Evolutionary conservation across 2,888 invertebrate genomes (phyloP).

Genomic region (Chrysotoxum bicinctum): DNA sequence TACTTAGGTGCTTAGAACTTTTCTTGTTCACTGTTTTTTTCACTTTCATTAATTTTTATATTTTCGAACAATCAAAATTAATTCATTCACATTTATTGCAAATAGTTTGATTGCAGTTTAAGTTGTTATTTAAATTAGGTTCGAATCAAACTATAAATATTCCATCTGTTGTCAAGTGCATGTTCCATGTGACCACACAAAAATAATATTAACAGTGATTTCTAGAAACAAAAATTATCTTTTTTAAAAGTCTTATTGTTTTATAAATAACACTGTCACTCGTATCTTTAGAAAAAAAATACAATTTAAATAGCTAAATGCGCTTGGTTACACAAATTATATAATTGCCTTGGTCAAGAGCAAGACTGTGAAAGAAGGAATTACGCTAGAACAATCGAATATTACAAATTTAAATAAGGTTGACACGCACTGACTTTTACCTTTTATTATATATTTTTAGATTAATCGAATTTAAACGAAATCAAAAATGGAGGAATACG

Average conservation of each 20-base stretch:
- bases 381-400: constrained; percentile 44
- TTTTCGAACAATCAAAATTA: constrained; percentile 35
- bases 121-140: constrained; percentile 21
- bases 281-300: background rate
- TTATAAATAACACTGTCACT: background rate
- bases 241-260: background rate
- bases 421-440: background rate
- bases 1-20: constrained; percentile 16
- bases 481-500: constrained; percentile 95
- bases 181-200: constrained; percentile 5
- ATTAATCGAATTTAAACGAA: constrained; percentile 54
- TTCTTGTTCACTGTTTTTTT: background rate
- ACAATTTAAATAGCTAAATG: background rate
- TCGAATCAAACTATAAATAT: background rate
- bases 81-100: constrained; percentile 16
- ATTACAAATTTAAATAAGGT: constrained; percentile 16
- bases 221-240: background rate
- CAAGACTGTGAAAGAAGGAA: background rate
- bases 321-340: constrained; percentile 42
- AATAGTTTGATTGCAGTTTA: constrained; percentile 6
- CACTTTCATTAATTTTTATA: constrained; percentile 9
- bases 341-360: constrained; percentile 54
- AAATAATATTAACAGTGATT: background rate
- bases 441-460: constrained; percentile 29
- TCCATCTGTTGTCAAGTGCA: background rate